These are phyloP conservation scores for Salminus brasiliensis DNA, from an alignment of 2,113 vertebrate genomes.

Conservation along the genomic window DNA sequence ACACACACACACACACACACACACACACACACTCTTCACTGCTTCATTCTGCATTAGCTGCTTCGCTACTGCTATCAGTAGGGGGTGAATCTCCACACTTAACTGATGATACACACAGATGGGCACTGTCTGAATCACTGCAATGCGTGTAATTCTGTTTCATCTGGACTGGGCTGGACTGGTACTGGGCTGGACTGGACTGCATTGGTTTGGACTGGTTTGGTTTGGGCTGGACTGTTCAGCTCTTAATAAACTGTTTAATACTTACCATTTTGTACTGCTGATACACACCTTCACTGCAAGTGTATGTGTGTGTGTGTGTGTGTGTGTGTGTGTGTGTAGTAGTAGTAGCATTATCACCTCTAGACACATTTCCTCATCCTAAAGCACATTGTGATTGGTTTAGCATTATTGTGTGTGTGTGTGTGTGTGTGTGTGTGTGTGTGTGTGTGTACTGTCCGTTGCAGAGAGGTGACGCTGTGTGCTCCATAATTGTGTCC, in stretches of 20 bases:
- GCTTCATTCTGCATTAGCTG: background rate
- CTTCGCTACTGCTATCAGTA: background rate
- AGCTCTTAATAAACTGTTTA: too few relatives aligned
- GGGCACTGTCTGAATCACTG: background rate
- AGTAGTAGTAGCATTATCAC: background rate
- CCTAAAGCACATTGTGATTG: too few relatives aligned
- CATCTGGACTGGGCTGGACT: too few relatives aligned
- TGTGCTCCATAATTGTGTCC: background rate
- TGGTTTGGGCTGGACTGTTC: too few relatives aligned
- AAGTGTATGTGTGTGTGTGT: slow-evolving; percentile 4
- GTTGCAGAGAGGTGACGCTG: background rate
- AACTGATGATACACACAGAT: background rate
- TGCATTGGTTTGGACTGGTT: too few relatives aligned
- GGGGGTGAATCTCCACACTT: background rate
- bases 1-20: too few relatives aligned
- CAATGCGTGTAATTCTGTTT: too few relatives aligned
- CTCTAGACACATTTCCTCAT: too few relatives aligned
- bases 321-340: slow-evolving; percentile 24
- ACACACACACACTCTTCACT: too few relatives aligned
- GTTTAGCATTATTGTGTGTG: too few relatives aligned
- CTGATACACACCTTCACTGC: background rate
- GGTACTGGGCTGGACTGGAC: too few relatives aligned
- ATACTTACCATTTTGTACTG: too few relatives aligned
- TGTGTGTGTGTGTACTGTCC: background rate
- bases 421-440: background rate